Conservation (phyloP, 2,888 invertebrate species). For the Seira ritae region DNA sequence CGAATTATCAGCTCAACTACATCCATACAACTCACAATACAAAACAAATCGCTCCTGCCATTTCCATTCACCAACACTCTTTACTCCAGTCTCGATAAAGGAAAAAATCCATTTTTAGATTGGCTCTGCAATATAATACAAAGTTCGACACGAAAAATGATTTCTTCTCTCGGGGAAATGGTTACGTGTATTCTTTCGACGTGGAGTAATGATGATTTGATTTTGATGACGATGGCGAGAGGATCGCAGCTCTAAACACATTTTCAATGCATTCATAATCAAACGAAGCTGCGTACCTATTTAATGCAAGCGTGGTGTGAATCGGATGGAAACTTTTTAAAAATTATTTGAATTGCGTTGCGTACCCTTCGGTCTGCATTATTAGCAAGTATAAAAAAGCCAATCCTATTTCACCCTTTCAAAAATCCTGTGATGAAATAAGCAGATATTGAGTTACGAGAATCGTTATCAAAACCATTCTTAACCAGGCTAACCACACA, state of each 20-base stretch:
- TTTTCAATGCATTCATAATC: neutral
- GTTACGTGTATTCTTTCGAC: too few species aligned
- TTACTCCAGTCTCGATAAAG: neutral
- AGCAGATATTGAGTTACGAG: slow-evolving; percentile 20
- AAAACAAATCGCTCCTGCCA: slow-evolving; percentile 33
- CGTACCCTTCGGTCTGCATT: neutral
- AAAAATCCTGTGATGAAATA: slow-evolving; percentile 25
- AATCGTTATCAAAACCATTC: neutral
- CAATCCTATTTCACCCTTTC: slow-evolving; percentile 30
- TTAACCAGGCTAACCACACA: too few species aligned
- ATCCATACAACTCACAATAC: neutral
- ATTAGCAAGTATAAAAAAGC: slow-evolving; percentile 36
- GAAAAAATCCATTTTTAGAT: neutral
- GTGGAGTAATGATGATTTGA: slow-evolving; percentile 46
- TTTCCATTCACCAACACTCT: neutral
- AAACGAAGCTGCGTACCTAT: neutral
- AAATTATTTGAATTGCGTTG: neutral
- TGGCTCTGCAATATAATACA: too few species aligned
- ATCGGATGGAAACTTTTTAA: slow-evolving; percentile 23
- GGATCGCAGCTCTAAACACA: neutral
- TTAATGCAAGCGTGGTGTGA: slow-evolving; percentile 30
- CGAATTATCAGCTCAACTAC: slow-evolving; percentile 12
- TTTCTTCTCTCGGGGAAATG: too few species aligned
- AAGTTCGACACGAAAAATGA: too few species aligned
- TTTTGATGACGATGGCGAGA: slow-evolving; percentile 40